These are phyloP conservation scores for Agapostemon virescens DNA, from an alignment of 2,888 invertebrate species.

Conservation along the genomic window DNA sequence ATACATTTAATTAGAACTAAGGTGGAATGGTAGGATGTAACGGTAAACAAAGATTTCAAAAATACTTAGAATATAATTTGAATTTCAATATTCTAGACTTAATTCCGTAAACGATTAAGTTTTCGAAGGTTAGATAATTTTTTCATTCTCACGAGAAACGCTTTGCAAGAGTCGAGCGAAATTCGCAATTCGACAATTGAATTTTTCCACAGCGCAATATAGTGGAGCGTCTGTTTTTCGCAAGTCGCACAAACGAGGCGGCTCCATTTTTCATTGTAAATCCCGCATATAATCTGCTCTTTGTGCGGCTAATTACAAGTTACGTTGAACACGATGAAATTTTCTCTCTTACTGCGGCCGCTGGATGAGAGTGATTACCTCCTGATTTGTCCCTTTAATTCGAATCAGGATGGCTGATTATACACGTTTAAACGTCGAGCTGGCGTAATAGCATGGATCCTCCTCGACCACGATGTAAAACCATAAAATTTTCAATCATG, in stretches of 20 bases:
- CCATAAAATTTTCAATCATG: conserved; percentile 23
- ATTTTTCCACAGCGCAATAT: conserved; percentile 17
- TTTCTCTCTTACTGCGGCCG: background rate
- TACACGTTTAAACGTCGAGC: conserved; percentile 7
- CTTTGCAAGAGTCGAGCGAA: background rate
- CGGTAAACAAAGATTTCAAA: background rate
- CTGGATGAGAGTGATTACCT: background rate
- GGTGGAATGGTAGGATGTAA: too few species aligned
- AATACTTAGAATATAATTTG: background rate
- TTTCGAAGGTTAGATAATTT: background rate
- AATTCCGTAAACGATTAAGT: background rate
- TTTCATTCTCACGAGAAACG: background rate
- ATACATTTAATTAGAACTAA: too few species aligned
- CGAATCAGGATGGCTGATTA: conserved; percentile 9
- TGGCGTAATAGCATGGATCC: background rate
- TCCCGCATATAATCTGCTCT: conserved; percentile 18
- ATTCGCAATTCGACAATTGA: conserved; percentile 15
- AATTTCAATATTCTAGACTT: background rate
- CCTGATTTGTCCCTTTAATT: background rate
- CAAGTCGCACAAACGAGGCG: background rate
- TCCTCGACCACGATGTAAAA: background rate
- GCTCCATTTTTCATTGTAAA: background rate
- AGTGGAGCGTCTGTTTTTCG: background rate
- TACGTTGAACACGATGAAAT: background rate
- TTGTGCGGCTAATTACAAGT: conserved; percentile 20